These are phyloP conservation scores for Apis mellifera DNA, from an alignment of 1,140 invertebrate species.

Conservation along the genomic window Amel_HAv3.1 CM009931.2:20668501-20669000, in stretches of 20 bases:
- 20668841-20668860: constrained; percentile 35
- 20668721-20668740: constrained; percentile 17
- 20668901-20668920: constrained; percentile 41
- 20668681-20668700: constrained; percentile 8
- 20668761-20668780: constrained; percentile 18
- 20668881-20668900: constrained; percentile 49
- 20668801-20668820: constrained; percentile 27
- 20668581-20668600: constrained; percentile 17
- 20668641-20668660: constrained; percentile 64
- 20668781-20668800: constrained; percentile 24
- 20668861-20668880: background rate
- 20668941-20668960: constrained; percentile 51
- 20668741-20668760: constrained; percentile 19
- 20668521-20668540: background rate
- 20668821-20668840: constrained; percentile 34
- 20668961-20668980: constrained; percentile 57
- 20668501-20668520: constrained; percentile 2
- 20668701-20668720: constrained; percentile 28
- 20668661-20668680: constrained; percentile 28
- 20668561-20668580: background rate
- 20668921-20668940: constrained; percentile 57
- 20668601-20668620: constrained; percentile 56
- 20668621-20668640: constrained; percentile 74
- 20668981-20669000: constrained; percentile 45
- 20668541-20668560: constrained; percentile 30